Evolutionary conservation across 2,797 vertebrate species (phyloP), one percentile per base, ranked within the genome.

Genomic region (Cyprinodon diabolis): DNA sequence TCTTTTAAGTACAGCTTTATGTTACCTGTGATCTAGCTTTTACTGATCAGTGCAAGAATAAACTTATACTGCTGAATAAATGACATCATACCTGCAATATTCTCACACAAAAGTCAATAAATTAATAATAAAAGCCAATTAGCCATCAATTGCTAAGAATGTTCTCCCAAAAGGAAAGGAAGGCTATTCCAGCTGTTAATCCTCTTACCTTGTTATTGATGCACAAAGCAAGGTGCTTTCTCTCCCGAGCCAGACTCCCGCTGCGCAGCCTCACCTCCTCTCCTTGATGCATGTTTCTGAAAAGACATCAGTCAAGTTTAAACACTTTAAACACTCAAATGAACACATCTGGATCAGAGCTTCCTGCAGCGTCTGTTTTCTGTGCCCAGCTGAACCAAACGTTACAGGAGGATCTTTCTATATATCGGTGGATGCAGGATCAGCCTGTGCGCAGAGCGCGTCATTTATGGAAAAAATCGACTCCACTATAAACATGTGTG

Each of bases 171-270:
- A 37, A 15, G 4, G 3, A 8, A 3, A 55, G 0, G 0, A 7
- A 58, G 9, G 21, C 2, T 35, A 63, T 71, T 37, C 35, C 8
- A 7, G 12, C 35, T 37, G 9, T 2, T 60, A 13, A 52, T 25
- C 47, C 6, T 76, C 81, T 91, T 87, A 95, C 95, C 95, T 95
- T 93, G 89, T 88, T 91, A 23, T 87, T 93, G 71, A 95, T 94
- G 87, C 90, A 89, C 82, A 95, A 91, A 62, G 95, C 92, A 56
- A 95, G 93, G 83, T 93, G 92, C 79, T 91, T 94, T 84, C 93
- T 92, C 81, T 94, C 94, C 75, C 93, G 91, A 74, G 89, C 66
- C 89, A 77, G 75, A 78, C 79, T 82, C 86, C 92, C 93, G 86
- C 89, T 82, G 85, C 92, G 92, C 88, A 90, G 88, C 91, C 91